Evolutionary conservation across 2,113 vertebrate species (phyloP).

Genomic region (Oriolus oriolus): DNA sequence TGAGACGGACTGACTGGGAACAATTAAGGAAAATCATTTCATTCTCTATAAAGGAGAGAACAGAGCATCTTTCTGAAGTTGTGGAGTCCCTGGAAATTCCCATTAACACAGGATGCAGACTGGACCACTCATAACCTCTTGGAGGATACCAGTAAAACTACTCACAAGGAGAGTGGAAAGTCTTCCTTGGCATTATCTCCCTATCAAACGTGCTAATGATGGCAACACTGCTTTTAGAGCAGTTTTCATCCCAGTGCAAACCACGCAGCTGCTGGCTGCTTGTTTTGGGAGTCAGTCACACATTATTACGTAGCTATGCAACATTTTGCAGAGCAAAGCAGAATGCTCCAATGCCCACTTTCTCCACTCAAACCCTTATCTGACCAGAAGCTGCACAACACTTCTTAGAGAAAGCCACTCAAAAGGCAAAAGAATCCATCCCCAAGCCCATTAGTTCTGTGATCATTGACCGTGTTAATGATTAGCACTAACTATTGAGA

Average conservation of each 20-base stretch:
- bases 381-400: not conserved
- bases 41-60: not conserved
- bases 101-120: not conserved
- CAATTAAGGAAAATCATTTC: not conserved
- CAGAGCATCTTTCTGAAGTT: not conserved
- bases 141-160: not conserved
- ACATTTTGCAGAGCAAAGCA: not conserved
- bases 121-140: not conserved
- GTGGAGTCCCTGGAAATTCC: not conserved
- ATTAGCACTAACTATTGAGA: not conserved
- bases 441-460: not conserved
- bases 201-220: not conserved
- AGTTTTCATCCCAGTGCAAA: not conserved
- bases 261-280: not conserved
- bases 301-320: not conserved
- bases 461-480: not conserved
- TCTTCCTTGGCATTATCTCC: not conserved
- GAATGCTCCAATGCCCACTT: not conserved
- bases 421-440: not conserved
- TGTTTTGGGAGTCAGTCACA: not conserved
- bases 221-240: not conserved
- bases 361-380: not conserved
- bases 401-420: not conserved
- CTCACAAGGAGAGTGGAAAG: not conserved
- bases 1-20: constrained; percentile 20